Base-by-base conservation (phyloP, 1,140 invertebrate species). In the Amyelois transitella region DNA sequence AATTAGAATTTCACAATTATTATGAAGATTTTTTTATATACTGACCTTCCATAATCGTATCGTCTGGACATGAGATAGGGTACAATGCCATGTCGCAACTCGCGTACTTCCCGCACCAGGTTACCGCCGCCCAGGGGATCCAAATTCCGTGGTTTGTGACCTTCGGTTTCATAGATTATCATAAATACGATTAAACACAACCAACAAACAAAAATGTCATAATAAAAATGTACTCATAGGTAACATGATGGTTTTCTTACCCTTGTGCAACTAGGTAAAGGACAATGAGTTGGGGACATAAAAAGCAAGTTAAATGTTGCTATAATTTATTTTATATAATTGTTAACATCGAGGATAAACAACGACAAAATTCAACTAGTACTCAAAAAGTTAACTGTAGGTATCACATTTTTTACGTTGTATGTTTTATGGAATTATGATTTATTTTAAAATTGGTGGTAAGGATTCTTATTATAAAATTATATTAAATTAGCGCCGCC, bases 401-500 rank as follows among this genome's bases (percentile, higher is more conserved):
- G 55, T 70, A 72, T 72, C 65, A 73, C 65, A 76, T 60, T 55
- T 54, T 53, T 58, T 60, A 62, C 48, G 61, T 61, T 67, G 57
- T 60, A 56, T 51, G 44, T 55, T 53, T 54, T 51, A 32, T 43
- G 51, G 53, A 55, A 52, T 55, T 53, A 55, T 58, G 54, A 43
- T 18, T 43, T 51, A 24, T 52, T 50, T 51, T 18, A 49, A 19
- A 38, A 24, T 53, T 21, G 19, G 8, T 61, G 60, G 54, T 86
- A 72, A 44, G 73, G 57, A 66, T 81, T 75, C 60, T 63, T 61
- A 2, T 38, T 38, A 14, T 14, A 14, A 14, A 28, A 62, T 76
- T 68, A 77, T 51, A 90, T 69, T 18, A 88, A 60, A 61, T 88
- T 87, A 3, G 68, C 78, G 25, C 86, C 88, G 20, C 87, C 88